Evolutionary conservation across 2,113 vertebrate genomes (phyloP), one percentile per base, ranked within the genome.

Genomic region (Lichenostomus cassidix): DNA sequence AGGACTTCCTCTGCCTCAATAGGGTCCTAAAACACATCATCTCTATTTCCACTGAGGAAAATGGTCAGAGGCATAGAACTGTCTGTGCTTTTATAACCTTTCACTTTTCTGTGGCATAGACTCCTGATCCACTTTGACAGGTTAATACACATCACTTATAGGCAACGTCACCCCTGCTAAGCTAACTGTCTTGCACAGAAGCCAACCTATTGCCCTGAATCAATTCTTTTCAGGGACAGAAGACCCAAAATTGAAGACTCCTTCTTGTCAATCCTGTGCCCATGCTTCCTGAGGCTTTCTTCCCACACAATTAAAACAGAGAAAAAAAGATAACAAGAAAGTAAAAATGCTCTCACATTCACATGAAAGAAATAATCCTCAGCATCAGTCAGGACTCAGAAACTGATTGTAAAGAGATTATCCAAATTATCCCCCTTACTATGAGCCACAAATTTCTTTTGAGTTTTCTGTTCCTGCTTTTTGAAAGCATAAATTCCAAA

Each of bases 61-160:
- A 80, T 56, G 63, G 68, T 69, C 88, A 74, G 74, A 90, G 92
- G 76, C 5, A 1, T 24, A 69, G 88, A 90, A 64, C 75, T 73
- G 62, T 65, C 92, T 89, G 71, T 69, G 79, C 68, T 92, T 96
- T 88, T 92, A 88, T 73, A 94, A 90, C 70, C 88, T 95, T 92
- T 69, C 85, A 69, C 58, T 93, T 90, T 86, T 62, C 79, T 58
- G 53, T 77, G 71, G 63, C 63, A 80, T 4, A 90, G 82, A 86
- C 46, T 90, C 82, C 75, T 77, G 67, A 96, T 95, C 90, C 71
- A 85, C 90, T 90, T 82, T 94, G 92, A 93, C 92, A 93, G 78
- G 88, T 96, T 95, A 95, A 96, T 93, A 91, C 47, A 73, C 67
- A 90, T 88, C 88, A 87, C 94, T 92, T 94, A 86, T 6, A 95